phyloP scores from a whole-genome alignment of 2,888 invertebrate genomes.

The Chirona hameri region DNA sequence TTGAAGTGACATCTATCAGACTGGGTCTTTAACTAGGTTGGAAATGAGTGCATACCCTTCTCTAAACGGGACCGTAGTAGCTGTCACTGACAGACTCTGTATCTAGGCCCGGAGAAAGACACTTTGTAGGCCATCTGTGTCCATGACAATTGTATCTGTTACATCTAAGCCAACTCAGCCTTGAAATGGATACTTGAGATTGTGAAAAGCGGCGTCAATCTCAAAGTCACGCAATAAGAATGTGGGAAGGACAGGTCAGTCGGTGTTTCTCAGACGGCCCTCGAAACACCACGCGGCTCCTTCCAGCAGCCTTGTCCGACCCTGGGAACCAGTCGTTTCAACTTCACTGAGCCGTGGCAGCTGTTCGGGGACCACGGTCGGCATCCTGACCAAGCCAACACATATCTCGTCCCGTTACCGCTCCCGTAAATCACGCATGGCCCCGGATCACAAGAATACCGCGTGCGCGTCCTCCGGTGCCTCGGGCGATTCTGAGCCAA shows the following conservation, averaged over 20 bases:
- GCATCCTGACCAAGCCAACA: neutral
- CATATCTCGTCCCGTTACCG: neutral
- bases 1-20: too few relatives aligned
- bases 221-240: neutral
- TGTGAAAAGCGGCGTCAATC: neutral
- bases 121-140: neutral
- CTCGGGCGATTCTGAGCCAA: neutral
- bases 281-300: neutral
- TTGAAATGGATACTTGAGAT: neutral
- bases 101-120: neutral
- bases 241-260: neutral
- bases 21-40: too few relatives aligned
- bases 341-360: neutral
- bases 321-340: neutral
- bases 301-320: neutral
- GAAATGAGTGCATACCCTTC: too few relatives aligned
- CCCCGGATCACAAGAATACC: neutral
- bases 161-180: neutral
- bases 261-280: neutral
- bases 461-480: neutral
- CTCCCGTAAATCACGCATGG: neutral
- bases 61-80: too few relatives aligned
- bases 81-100: too few relatives aligned
- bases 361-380: neutral
- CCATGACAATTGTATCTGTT: neutral